Conservation (phyloP, 2,888 invertebrate genomes). For the Bugulina stolonifera region DNA sequence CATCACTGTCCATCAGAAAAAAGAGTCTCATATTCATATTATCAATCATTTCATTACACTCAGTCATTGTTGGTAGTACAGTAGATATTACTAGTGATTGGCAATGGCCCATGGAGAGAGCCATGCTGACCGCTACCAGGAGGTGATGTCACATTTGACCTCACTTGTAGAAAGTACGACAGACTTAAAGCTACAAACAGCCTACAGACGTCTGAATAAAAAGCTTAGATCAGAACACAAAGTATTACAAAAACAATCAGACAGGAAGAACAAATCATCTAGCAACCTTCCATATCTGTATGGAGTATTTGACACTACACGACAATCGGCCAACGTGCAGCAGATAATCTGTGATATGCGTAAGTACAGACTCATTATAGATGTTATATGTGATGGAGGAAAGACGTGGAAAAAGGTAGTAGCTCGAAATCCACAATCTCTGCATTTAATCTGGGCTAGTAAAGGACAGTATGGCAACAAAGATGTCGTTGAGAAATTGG, state of each 20-base stretch:
- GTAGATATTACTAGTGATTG: too few species aligned
- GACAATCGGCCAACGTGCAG: slow-evolving; percentile 56
- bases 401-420: slow-evolving; percentile 83
- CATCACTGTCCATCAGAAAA: too few species aligned
- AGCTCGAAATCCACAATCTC: slow-evolving; percentile 80
- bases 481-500: slow-evolving; percentile 77
- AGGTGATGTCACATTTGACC: not conserved
- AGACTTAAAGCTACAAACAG: not conserved
- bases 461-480: slow-evolving; percentile 75
- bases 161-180: not conserved
- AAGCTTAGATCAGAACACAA: not conserved
- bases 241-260: not conserved
- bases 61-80: too few species aligned
- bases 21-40: too few species aligned
- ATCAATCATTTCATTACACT: too few species aligned
- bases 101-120: too few species aligned
- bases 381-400: slow-evolving; percentile 75
- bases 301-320: slow-evolving; percentile 30
- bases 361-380: slow-evolving; percentile 57
- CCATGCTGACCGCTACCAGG: not conserved
- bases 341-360: not conserved
- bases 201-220: not conserved
- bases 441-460: slow-evolving; percentile 67
- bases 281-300: slow-evolving; percentile 77
- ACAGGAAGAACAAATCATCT: slow-evolving; percentile 29